phyloP scores from a whole-genome alignment of 2,113 vertebrate genomes.

The Oreotrochilus melanogaster region DNA sequence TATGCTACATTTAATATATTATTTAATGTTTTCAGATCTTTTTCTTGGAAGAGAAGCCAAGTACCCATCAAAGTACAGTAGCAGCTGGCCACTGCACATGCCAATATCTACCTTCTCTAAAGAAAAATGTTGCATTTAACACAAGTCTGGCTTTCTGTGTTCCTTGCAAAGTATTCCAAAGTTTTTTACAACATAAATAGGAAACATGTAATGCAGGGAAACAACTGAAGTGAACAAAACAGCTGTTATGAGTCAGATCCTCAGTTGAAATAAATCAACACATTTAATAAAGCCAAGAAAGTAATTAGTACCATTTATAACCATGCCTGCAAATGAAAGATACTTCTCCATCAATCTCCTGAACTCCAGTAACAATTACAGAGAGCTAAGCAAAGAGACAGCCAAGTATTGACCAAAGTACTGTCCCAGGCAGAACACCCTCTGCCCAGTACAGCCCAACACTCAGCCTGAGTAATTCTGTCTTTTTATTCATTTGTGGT shows the following conservation, averaged over 20 bases:
- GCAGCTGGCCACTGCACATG: background rate
- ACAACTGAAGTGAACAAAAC: background rate
- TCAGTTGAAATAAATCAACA: background rate
- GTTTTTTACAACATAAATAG: background rate
- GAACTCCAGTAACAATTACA: background rate
- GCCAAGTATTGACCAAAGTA: accelerated
- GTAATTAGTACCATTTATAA: background rate
- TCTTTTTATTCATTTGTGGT: background rate
- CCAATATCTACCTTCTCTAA: background rate
- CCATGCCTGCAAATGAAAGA: background rate
- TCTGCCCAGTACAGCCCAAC: background rate
- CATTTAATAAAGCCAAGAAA: background rate
- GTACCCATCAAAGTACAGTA: background rate
- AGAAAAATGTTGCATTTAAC: background rate
- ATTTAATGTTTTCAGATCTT: background rate
- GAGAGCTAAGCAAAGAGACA: background rate
- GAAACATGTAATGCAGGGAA: background rate
- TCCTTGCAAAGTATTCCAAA: background rate
- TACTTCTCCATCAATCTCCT: background rate
- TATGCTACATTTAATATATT: background rate
- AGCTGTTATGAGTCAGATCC: background rate
- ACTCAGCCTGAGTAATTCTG: background rate
- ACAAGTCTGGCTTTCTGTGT: background rate
- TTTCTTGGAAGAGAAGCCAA: background rate
- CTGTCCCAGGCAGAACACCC: background rate